Evolutionary conservation across 1,140 invertebrate species (phyloP), one percentile per base, ranked within the genome.

Genomic region (Dreissena polymorpha): DNA sequence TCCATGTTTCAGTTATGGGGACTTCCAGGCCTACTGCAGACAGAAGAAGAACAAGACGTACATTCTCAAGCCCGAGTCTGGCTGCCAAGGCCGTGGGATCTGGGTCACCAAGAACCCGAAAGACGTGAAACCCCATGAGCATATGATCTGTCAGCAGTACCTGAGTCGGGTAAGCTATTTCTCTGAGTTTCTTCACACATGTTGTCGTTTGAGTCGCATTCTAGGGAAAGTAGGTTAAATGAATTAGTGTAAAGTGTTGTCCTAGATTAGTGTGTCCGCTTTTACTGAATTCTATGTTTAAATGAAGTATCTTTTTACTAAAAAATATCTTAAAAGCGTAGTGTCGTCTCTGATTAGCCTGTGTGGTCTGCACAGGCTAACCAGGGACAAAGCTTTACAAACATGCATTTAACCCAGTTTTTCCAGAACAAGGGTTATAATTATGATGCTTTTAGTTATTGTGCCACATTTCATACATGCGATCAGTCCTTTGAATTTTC

Each of bases 21-120:
- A 93, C 85, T 92, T 92, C 63, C 88, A 89, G 79, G 90, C 92
- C 1, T 93, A 92, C 76, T 88, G 89, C 25, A 82, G 92, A 67
- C 87, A 89, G 76, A 93, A 94, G 75, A 95, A 95, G 84, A 95
- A 95, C 89, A 95, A 95, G 72, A 97, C 96, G 0, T 98, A 96
- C 88, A 98, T 98, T 83, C 94, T 97, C 68, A 98, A 98, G 93
- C 97, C 97, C 0, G 97, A 97, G 88, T 95, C 95, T 29, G 97
- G 97, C 0, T 97, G 96, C 89, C 97, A 97, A 91, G 97, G 97
- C 0, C 94, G 95, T 51, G 97, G 97, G 0, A 98, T 98, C 86
- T 96, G 95, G 89, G 91, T 98, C 18, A 97, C 96, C 0, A 96
- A 95, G 93, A 95, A 95, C 92, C 89, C 97, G 0, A 97, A 96